Evolutionary conservation across 1,140 invertebrate species (phyloP).

Genomic region (Catajapyx aquilonaris): DNA sequence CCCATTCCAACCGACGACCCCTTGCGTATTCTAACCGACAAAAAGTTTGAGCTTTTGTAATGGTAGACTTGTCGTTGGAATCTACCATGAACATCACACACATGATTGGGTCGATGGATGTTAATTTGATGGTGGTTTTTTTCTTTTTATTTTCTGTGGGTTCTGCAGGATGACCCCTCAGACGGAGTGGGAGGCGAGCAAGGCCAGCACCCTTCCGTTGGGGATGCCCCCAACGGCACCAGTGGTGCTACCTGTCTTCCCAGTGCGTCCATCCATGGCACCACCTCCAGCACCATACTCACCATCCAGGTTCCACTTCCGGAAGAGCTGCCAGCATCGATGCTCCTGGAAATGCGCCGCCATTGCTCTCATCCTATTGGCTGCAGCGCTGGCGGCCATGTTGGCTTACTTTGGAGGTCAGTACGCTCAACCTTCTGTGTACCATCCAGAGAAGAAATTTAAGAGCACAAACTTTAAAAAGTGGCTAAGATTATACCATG

Average conservation of each 20-base stretch:
- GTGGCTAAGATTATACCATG: too few species aligned
- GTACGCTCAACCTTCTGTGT: conserved; percentile 17
- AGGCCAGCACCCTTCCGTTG: conserved; percentile 25
- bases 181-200: conserved; percentile 8
- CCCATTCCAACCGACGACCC: too few species aligned
- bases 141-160: too few species aligned
- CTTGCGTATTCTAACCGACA: too few species aligned
- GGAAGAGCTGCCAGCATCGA: conserved; percentile 72
- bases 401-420: conserved; percentile 86
- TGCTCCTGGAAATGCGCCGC: conserved; percentile 91
- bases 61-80: too few species aligned
- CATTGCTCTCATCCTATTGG: conserved; percentile 70
- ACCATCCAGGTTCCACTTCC: conserved; percentile 78
- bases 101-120: too few species aligned
- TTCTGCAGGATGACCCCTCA: conserved; percentile 11
- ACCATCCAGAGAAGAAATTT: conserved; percentile 9
- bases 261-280: conserved; percentile 38
- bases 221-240: conserved; percentile 38
- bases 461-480: conserved; percentile 2
- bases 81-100: too few species aligned
- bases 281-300: conserved; percentile 62
- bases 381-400: conserved; percentile 69
- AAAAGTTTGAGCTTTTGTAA: too few species aligned
- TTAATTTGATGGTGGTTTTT: too few species aligned
- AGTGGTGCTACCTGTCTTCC: conserved; percentile 20